A percentile compares a stretch with the other conserved stretches of the same genome.
phyloP scores from a whole-genome alignment of 2,113 vertebrate species.

The Neofelis nebulosa region DNA sequence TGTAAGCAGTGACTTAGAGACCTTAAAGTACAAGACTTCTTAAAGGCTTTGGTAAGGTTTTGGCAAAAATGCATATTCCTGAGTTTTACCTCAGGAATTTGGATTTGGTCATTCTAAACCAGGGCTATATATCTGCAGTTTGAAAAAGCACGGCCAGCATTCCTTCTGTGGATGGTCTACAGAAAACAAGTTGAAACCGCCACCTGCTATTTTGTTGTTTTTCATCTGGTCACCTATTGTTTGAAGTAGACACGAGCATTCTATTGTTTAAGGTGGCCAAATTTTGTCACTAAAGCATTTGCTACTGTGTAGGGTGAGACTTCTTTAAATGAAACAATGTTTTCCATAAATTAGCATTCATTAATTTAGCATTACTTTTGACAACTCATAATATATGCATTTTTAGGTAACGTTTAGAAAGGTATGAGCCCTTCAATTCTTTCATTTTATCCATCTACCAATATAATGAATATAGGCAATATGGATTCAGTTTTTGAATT shows the following conservation, averaged over 20 bases:
- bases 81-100: neutral
- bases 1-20: neutral
- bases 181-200: neutral
- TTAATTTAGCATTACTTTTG: conserved; percentile 3
- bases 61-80: neutral
- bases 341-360: neutral
- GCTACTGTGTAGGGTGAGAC: neutral
- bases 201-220: neutral
- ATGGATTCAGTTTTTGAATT: neutral
- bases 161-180: neutral
- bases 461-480: neutral
- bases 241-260: neutral
- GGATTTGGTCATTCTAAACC: neutral
- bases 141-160: neutral
- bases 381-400: neutral
- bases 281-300: neutral
- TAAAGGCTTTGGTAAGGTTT: neutral
- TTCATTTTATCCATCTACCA: neutral
- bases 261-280: neutral
- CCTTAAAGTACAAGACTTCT: neutral
- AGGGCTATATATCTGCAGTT: neutral
- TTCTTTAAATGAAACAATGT: neutral
- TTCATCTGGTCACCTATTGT: neutral
- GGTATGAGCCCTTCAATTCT: neutral
- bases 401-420: conserved; percentile 26